These are phyloP conservation scores for Scelioninae gen. 1 DNA, from an alignment of 2,888 invertebrate species.

Conservation along the genomic window DNA sequence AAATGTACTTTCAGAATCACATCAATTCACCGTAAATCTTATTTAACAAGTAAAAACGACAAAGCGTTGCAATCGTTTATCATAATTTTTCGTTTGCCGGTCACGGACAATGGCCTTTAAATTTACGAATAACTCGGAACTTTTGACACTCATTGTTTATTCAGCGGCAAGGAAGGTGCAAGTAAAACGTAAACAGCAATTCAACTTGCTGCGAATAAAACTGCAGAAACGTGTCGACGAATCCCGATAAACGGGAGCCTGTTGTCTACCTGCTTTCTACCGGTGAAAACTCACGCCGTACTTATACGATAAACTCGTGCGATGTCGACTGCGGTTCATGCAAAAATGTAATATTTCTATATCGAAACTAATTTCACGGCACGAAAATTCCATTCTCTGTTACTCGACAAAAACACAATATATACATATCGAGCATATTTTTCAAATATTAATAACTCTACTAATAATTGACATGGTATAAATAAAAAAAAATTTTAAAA, in stretches of 20 bases:
- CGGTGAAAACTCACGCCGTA: conserved; percentile 35
- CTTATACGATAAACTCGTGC: conserved; percentile 28
- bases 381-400: too few relatives aligned
- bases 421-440: too few relatives aligned
- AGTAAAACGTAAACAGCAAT: conserved; percentile 27
- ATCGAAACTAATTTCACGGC: conserved; percentile 44
- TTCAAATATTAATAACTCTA: too few relatives aligned
- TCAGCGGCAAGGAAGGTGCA: conserved; percentile 24
- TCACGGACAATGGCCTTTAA: conserved; percentile 18
- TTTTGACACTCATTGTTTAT: conserved; percentile 35
- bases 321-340: conserved; percentile 14
- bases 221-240: conserved; percentile 22
- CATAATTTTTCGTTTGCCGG: not conserved
- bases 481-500: too few relatives aligned
- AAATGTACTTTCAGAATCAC: too few relatives aligned
- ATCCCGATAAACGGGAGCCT: conserved; percentile 25
- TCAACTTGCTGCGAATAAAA: conserved; percentile 35
- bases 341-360: conserved; percentile 42
- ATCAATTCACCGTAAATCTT: too few relatives aligned
- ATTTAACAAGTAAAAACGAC: too few relatives aligned
- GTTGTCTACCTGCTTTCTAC: conserved; percentile 35
- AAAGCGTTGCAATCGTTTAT: too few relatives aligned
- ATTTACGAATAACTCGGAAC: conserved; percentile 20
- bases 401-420: too few relatives aligned
- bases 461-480: too few relatives aligned